Percentiles rank a stretch among this genome's conserved stretches.
Evolutionary conservation across 2,113 vertebrate species (phyloP).

Genomic region (Sylvietta virens): DNA sequence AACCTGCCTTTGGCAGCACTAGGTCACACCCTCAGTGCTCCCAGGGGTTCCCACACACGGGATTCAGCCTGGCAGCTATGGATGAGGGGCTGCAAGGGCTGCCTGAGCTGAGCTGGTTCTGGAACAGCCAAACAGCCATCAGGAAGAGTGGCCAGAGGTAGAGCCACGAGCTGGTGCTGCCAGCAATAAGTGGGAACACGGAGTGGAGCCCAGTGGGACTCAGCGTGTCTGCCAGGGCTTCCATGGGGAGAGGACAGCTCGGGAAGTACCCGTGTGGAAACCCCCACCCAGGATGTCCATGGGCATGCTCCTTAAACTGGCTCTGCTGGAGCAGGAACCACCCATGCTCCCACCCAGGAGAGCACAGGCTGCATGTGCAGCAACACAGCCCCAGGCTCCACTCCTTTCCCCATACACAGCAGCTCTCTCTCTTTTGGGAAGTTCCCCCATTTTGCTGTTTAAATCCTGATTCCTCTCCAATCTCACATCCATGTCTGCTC

Average conservation of each 20-base stretch:
- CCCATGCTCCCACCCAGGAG: neutral
- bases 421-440: neutral
- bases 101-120: neutral
- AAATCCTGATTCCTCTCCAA: neutral
- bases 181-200: rapidly evolving
- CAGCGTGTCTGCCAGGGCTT: rapidly evolving
- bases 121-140: neutral
- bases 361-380: neutral
- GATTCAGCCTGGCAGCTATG: neutral
- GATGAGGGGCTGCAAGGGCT: neutral
- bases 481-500: neutral
- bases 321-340: neutral
- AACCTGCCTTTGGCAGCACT: neutral
- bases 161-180: neutral
- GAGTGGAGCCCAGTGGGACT: neutral
- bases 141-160: neutral
- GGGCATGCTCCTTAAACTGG: neutral
- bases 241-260: rapidly evolving
- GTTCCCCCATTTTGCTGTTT: neutral
- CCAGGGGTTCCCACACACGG: neutral
- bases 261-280: rapidly evolving
- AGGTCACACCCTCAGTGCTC: rapidly evolving
- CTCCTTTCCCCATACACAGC: neutral
- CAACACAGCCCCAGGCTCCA: neutral
- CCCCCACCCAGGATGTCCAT: rapidly evolving